Evolutionary conservation across 2,888 invertebrate genomes (phyloP).

Genomic region (Agrochola lota): DNA sequence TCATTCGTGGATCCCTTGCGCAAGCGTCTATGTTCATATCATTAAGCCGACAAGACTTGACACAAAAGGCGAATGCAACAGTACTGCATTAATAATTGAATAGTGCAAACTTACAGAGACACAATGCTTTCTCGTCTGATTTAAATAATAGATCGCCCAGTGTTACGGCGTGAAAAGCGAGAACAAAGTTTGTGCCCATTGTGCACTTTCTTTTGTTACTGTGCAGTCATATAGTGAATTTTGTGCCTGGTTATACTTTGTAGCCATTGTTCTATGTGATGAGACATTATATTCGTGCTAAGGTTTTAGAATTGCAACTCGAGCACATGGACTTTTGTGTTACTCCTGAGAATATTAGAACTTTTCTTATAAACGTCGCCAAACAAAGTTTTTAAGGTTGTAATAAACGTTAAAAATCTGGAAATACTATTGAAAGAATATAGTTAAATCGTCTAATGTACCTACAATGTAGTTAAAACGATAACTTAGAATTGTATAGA

Average conservation of each 20-base stretch:
- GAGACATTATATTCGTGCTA: background rate
- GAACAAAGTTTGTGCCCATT: constrained; percentile 67
- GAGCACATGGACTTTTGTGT: background rate
- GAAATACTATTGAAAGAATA: background rate
- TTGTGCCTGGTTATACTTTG: constrained; percentile 44
- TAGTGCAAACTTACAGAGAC: constrained; percentile 60
- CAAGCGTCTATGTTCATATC: constrained; percentile 46
- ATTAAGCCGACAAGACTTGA: constrained; percentile 39
- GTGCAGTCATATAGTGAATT: constrained; percentile 65
- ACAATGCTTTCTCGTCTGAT: constrained; percentile 56
- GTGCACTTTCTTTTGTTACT: constrained; percentile 68
- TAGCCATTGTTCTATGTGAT: constrained; percentile 46
- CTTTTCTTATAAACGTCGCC: background rate
- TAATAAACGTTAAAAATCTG: background rate
- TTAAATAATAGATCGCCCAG: constrained; percentile 71
- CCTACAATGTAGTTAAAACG: background rate
- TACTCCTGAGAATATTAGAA: background rate
- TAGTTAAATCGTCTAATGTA: background rate
- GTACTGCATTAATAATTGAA: constrained; percentile 56
- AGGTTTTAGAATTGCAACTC: background rate
- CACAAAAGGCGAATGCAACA: constrained; percentile 56
- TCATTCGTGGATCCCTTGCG: constrained; percentile 37
- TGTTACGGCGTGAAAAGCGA: constrained; percentile 41
- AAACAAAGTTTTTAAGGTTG: background rate
- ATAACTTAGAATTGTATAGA: background rate